Base-by-base conservation (phyloP, 2,888 invertebrate species). In the Rhagonycha fulva region DNA sequence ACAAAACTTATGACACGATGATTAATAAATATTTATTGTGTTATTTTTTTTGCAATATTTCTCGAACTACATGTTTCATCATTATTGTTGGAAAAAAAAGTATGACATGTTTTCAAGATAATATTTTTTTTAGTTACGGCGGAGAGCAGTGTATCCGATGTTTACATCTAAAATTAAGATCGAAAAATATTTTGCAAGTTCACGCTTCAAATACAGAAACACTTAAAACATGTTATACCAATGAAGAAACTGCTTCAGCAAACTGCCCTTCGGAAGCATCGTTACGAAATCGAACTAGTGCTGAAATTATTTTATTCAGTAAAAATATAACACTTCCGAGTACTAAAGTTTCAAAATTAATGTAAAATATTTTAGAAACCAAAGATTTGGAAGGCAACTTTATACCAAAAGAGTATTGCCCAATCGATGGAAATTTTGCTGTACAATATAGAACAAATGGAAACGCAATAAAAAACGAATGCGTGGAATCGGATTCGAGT, bases 291-390 rank as follows among this genome's bases (percentile, higher is more conserved):
- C 83, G 84, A 62, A 81, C 84, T 76, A 82, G 84, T 32, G 82
- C 85, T 72, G 87, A 90, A 87, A 90, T 92, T 74, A 89, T 92
- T 81, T 87, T 92, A 70, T 92, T 91, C 85, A 91, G 92, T 92
- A 87, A 89, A 75, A 73, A 61, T 73, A 32, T 47, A 47, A 19
- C 24, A 11, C 14, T 26, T 68, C 61, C 71, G 68, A n/a, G 19
- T 68, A 66, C 70, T 68, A n/a, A 24, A 47, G 47, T 71, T 68
- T 26, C 12, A 32, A 67, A 72, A 70, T 60, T 63, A 66, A 60
- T 63, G 63, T 32, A 61, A 23, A 23, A n/a, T 72, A 71, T 85
- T 86, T 11, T 82, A 91, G 91, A 91, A 85, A 90, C 89, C 12
- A 89, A 87, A 83, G 90, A 90, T 77, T 85, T 88, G 62, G 89